phyloP scores from a whole-genome alignment of 2,888 invertebrate genomes.

The Dryobota labecula region DNA sequence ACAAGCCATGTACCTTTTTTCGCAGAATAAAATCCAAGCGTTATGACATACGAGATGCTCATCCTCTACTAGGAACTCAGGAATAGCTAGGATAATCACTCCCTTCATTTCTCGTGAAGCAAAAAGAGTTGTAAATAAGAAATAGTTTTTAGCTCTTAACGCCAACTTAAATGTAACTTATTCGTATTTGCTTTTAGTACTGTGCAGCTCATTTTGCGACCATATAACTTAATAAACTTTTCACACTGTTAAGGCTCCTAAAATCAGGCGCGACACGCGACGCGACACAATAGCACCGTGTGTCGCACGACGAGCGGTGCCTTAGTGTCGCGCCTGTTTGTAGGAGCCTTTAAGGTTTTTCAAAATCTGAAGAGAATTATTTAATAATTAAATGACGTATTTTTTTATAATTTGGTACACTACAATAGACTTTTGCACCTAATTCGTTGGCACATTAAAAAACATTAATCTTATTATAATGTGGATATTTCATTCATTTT shows the following conservation, averaged over 20 bases:
- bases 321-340: too few species aligned
- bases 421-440: too few species aligned
- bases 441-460: not conserved
- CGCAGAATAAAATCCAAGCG: not conserved
- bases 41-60: not conserved
- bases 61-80: conserved; percentile 17
- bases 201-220: conserved; percentile 1
- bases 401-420: not conserved
- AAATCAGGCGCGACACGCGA: too few species aligned
- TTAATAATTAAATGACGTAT: not conserved
- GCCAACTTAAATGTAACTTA: conserved; percentile 32
- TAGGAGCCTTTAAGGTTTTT: conserved; percentile 3
- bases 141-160: conserved; percentile 35
- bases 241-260: too few species aligned
- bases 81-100: conserved; percentile 16
- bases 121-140: conserved; percentile 18
- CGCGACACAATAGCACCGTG: too few species aligned
- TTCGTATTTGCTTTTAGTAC: conserved; percentile 45
- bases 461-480: too few species aligned
- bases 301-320: too few species aligned
- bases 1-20: not conserved
- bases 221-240: conserved; percentile 1
- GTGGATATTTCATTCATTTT: too few species aligned
- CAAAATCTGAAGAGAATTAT: not conserved
- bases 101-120: not conserved